Evolutionary conservation across 2,797 vertebrate species (phyloP).

Genomic region (Mionectes olivaceus): DNA sequence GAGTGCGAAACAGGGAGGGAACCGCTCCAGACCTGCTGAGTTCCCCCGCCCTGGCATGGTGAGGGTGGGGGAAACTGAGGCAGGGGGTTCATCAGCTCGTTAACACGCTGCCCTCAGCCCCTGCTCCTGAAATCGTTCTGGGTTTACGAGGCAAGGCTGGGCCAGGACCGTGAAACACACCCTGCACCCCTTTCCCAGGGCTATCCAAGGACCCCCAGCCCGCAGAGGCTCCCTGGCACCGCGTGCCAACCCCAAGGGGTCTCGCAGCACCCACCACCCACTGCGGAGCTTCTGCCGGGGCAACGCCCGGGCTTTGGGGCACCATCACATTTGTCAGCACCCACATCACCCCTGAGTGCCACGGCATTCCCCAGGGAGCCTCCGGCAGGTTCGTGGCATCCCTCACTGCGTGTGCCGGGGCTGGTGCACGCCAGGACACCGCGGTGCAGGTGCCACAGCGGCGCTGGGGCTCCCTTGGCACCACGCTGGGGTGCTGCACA

Average conservation of each 20-base stretch:
- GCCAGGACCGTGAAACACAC: accelerated
- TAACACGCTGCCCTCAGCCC: accelerated
- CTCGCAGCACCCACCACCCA: accelerated
- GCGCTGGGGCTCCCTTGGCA: background rate
- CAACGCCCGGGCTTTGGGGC: background rate
- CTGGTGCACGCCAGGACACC: accelerated
- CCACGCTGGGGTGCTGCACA: background rate
- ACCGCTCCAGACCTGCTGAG: accelerated
- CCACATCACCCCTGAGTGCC: background rate
- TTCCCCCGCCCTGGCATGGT: accelerated
- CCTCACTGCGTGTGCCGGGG: accelerated
- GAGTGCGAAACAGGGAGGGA: accelerated
- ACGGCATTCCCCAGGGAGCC: background rate
- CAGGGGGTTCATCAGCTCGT: accelerated
- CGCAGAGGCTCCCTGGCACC: background rate
- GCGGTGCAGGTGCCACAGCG: accelerated
- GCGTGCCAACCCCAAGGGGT: accelerated
- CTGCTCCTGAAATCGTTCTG: accelerated
- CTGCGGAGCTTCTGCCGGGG: background rate
- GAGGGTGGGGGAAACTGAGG: background rate
- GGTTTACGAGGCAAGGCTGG: background rate
- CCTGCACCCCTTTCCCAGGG: accelerated
- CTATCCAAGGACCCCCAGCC: background rate
- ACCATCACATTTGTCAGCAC: background rate
- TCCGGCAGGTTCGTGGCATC: accelerated